Evolutionary conservation across 2,888 invertebrate species (phyloP).

Genomic region (Morinoia aosen): DNA sequence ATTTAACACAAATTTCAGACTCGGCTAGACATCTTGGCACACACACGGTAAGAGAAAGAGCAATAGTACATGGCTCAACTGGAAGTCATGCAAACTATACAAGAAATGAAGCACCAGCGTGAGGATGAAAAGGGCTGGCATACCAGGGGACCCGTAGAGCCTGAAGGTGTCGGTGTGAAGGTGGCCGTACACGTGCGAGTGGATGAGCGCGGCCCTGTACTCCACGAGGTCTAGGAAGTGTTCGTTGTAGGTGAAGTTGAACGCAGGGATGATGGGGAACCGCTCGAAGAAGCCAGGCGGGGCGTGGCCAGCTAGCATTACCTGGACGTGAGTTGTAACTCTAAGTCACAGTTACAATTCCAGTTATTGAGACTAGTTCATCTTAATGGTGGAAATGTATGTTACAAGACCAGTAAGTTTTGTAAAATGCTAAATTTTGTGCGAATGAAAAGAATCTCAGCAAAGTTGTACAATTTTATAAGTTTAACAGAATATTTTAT

Average conservation of each 20-base stretch:
- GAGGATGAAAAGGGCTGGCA: not conserved
- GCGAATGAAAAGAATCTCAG: no score
- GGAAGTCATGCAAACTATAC: not conserved
- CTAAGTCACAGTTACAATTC: not conserved
- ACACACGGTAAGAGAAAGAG: no score
- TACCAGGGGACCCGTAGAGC: constrained; percentile 74
- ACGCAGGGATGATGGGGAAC: constrained; percentile 76
- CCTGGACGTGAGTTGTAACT: constrained; percentile 75
- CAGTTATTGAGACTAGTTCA: constrained; percentile 81
- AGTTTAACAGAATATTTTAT: no score
- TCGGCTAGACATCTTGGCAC: no score
- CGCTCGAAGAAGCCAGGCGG: constrained; percentile 88
- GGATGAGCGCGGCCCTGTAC: constrained; percentile 84
- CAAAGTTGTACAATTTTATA: no score
- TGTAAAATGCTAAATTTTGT: no score
- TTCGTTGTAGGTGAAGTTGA: constrained; percentile 82
- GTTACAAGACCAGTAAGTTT: not conserved
- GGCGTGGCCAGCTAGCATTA: constrained; percentile 90
- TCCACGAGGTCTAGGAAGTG: constrained; percentile 83
- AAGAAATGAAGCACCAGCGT: not conserved
- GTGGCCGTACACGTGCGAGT: constrained; percentile 93
- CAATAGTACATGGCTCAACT: not conserved
- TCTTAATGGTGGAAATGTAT: constrained; percentile 70
- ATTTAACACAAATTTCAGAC: no score
- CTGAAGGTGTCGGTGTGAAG: constrained; percentile 92